phyloP scores from a whole-genome alignment of 2,113 vertebrate species.

The Corythaixoides concolor region DNA sequence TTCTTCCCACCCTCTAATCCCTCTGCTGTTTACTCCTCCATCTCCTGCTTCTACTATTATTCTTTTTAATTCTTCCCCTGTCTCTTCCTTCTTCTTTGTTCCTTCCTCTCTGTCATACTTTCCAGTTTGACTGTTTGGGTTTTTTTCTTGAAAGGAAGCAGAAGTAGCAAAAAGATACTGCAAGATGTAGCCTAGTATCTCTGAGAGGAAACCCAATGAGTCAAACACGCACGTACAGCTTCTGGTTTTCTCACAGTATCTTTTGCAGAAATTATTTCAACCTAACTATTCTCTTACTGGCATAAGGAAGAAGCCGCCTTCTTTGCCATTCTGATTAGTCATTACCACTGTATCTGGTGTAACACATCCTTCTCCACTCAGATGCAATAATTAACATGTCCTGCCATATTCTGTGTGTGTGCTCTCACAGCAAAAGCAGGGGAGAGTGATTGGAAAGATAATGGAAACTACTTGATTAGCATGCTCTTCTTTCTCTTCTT shows the following conservation, averaged over 20 bases:
- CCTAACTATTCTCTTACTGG: neutral
- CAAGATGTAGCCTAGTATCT: neutral
- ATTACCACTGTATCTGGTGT: neutral
- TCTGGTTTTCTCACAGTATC: neutral
- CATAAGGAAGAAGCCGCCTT: neutral
- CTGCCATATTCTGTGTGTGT: neutral
- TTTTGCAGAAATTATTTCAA: neutral
- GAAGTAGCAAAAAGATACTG: neutral
- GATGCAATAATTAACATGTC: neutral
- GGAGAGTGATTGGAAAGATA: neutral
- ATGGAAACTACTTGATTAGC: neutral
- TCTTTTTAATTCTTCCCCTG: neutral
- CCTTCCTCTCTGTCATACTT: neutral
- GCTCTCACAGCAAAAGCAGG: neutral
- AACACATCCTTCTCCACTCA: neutral
- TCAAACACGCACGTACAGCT: neutral
- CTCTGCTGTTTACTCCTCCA: neutral
- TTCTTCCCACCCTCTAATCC: neutral
- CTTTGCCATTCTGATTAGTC: neutral
- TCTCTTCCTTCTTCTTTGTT: neutral
- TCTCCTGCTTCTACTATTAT: neutral
- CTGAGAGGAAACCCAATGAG: neutral
- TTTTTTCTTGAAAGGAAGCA: conserved; percentile 25
- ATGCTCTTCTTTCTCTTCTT: neutral
- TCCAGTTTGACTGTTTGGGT: neutral